Evolutionary conservation across 2,888 invertebrate genomes (phyloP).

Genomic region (Amphiduros pacificus): DNA sequence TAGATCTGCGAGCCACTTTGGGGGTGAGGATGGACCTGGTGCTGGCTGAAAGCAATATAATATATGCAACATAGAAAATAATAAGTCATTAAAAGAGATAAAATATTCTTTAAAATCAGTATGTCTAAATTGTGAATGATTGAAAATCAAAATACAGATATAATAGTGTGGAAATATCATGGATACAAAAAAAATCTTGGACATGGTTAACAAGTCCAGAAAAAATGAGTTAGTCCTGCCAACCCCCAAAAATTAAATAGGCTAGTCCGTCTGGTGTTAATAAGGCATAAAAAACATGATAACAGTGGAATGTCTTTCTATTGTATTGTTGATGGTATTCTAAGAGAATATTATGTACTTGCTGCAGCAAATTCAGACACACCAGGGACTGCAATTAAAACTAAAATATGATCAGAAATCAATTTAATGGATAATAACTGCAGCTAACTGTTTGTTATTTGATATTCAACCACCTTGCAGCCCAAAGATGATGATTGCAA

Average conservation of each 20-base stretch:
- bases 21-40: conserved; percentile 24
- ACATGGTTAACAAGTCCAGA: background rate
- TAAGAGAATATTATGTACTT: too few species aligned
- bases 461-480: too few species aligned
- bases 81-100: too few species aligned
- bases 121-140: background rate
- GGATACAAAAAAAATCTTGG: background rate
- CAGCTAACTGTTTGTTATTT: too few species aligned
- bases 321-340: background rate
- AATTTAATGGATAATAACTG: too few species aligned
- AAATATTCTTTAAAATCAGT: background rate
- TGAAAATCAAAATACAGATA: background rate
- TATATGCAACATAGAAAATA: too few species aligned
- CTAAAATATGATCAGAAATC: too few species aligned
- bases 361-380: too few species aligned
- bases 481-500: too few species aligned
- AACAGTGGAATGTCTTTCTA: background rate
- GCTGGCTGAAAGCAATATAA: conserved; percentile 12
- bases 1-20: conserved; percentile 57
- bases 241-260: too few species aligned
- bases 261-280: too few species aligned
- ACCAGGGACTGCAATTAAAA: too few species aligned
- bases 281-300: background rate
- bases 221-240: background rate
- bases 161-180: background rate